Evolutionary conservation across 2,113 vertebrate species (phyloP).

Genomic region (Tinamus guttatus): DNA sequence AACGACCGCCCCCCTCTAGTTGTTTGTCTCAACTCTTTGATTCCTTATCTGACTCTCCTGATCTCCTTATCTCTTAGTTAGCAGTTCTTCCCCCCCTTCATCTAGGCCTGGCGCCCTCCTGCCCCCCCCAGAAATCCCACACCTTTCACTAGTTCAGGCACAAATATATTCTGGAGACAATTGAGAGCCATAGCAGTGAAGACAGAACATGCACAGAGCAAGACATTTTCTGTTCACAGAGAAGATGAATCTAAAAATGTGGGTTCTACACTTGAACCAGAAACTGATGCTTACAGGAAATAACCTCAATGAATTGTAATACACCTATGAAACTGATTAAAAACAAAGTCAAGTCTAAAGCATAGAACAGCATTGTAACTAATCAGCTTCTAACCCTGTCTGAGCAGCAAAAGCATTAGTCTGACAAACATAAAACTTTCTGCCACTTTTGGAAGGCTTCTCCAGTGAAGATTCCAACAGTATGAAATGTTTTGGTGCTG

Average conservation of each 20-base stretch:
- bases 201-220: no score
- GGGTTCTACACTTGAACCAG: accelerated
- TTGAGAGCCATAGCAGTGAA: neutral
- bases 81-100: no score
- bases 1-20: no score
- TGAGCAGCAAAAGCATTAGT: conserved; percentile 43
- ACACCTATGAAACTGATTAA: accelerated
- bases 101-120: no score
- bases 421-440: conserved; percentile 50
- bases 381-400: conserved; percentile 23
- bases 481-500: conserved; percentile 63
- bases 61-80: no score
- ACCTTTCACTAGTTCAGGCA: accelerated
- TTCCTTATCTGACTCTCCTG: no score
- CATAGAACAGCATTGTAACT: neutral
- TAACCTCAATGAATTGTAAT: neutral
- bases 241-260: neutral
- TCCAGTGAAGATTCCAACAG: conserved; percentile 62
- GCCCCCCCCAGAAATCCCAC: no score
- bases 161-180: neutral
- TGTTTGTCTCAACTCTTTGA: no score
- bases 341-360: neutral
- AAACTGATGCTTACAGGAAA: neutral
- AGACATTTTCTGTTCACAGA: neutral
- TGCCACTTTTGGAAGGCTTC: conserved; percentile 55